phyloP scores from a whole-genome alignment of 2,113 vertebrate species.

The human (Homo sapiens) region DNA sequence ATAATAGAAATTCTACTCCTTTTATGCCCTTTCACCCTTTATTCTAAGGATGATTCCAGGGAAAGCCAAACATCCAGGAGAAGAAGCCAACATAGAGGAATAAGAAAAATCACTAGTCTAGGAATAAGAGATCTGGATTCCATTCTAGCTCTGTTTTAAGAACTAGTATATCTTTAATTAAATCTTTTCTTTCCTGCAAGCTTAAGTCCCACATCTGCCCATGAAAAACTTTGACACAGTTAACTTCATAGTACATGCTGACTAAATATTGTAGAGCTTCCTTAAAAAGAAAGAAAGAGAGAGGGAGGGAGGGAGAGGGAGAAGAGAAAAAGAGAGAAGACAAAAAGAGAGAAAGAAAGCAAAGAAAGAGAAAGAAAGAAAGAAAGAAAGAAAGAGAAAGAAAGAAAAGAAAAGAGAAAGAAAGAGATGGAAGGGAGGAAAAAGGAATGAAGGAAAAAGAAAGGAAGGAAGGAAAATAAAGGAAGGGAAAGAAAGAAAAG shows the following conservation, averaged over 20 bases:
- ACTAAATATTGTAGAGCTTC: not conserved
- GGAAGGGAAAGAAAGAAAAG: no score
- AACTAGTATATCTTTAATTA: not conserved
- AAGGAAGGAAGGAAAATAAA: no score
- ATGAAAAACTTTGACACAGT: not conserved
- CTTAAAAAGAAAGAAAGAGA: not conserved
- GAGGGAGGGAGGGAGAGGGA: no score
- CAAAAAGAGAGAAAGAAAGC: no score
- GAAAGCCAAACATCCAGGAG: not conserved
- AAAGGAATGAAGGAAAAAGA: no score
- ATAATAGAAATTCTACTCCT: not conserved
- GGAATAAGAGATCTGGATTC: not conserved
- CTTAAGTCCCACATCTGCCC: not conserved
- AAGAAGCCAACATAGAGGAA: not conserved
- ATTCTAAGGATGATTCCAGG: not conserved
- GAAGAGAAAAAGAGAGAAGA: no score
- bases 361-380: no score
- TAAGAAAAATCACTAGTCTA: not conserved
- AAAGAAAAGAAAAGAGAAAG: no score
- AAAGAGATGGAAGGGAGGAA: rapidly evolving
- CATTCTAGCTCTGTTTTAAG: not conserved
- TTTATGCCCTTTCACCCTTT: no score
- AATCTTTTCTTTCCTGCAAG: not conserved
- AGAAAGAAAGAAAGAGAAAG: no score
- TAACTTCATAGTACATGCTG: not conserved